Base-by-base conservation (phyloP, 2,888 invertebrate genomes). In the Cabera pusaria region DNA sequence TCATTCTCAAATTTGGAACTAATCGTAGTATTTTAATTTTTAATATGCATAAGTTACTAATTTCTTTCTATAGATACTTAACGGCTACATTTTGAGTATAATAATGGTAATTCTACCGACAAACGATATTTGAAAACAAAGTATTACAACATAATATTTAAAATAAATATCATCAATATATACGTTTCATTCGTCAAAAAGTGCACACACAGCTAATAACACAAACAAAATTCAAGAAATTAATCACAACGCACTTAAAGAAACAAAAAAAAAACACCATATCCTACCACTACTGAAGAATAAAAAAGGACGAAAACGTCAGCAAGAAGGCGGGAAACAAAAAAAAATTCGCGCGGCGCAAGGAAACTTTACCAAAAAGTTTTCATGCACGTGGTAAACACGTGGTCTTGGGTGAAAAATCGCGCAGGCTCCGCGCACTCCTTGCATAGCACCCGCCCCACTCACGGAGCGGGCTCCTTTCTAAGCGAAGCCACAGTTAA, bases 401-500 rank as follows among this genome's bases (percentile, higher is more conserved):
- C 87, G 86, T 86, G 87, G 81, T 82, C 81, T 83, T 78, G 76
- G 68, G 73, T 71, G 77, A 87, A 87, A 85, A 86, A 84, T 81
- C 72, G 81, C 81, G 74, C 80, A 74, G 72, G 62, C 69, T 60
- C 76, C 72, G 65, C 71, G 68, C 71, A 60, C 62, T 71, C 70
- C 70, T 70, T 67, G 59, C 68, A 57, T 52, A 56, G 57, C 62
- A 55, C 60, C 63, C 58, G 62, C 54, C 56, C 34, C 56, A 54
- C 55, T 40, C 44, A 42, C 39, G 42, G 32, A 28, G 25, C 59
- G 58, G 53, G 65, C 55, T 67, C 76, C 68, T 69, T 73, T 65
- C 69, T 69, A 64, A 70, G 60, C 64, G 64, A 57, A n/a, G n/a
- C n/a, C n/a, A n/a, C n/a, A n/a, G n/a, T n/a, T n/a, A n/a, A n/a